Evolutionary conservation across 2,797 vertebrate species (phyloP), one percentile per base, ranked within the genome.

Genomic region (Varecia variegata): DNA sequence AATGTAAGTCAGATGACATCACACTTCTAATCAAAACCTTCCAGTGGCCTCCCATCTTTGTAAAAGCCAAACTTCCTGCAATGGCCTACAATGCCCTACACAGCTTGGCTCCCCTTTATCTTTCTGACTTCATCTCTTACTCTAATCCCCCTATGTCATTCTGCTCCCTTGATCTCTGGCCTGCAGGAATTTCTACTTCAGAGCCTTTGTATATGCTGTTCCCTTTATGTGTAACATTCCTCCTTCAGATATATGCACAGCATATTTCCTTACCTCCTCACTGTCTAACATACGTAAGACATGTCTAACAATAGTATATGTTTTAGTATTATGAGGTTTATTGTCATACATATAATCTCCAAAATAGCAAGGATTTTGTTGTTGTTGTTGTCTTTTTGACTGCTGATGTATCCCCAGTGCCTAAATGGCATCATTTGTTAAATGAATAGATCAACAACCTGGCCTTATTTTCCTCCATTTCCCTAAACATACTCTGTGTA

Each of bases 61-160:
- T 76, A 90, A 79, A 87, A 96, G 32, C 43, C 77, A 52, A 83
- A 86, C n/a, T 45, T 15, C 60, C 85, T 50, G 92, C n/a, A 77
- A 14, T 71, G 43, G 38, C 32, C 27, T 35, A 18, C 35, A 58
- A 40, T 30, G 27, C 13, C 30, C 25, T 43, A 30, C 2, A 40
- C 15, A n/a, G 3, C 23, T 21, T 82, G 73, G 40, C n/a, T 92
- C 30, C 32, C 54, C 58, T 87, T 35, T 56, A 32, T 79, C 60
- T 86, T 54, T 90, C 45, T 80, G 65, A 95, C 12, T 40, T 77
- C 56, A 32, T 58, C 35, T 83, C 70, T 92, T 71, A 38, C 15
- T 81, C 30, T 3, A 67, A 3, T 18, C 3, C 35, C 25, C 4
- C 35, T 20, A 65, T 20, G 45, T 77, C 13, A 68, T 38, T 92